A percentile compares a stretch with the other conserved stretches of the same genome.
Conservation (phyloP, 2,797 vertebrate genomes). For the Molossus molossus region DNA sequence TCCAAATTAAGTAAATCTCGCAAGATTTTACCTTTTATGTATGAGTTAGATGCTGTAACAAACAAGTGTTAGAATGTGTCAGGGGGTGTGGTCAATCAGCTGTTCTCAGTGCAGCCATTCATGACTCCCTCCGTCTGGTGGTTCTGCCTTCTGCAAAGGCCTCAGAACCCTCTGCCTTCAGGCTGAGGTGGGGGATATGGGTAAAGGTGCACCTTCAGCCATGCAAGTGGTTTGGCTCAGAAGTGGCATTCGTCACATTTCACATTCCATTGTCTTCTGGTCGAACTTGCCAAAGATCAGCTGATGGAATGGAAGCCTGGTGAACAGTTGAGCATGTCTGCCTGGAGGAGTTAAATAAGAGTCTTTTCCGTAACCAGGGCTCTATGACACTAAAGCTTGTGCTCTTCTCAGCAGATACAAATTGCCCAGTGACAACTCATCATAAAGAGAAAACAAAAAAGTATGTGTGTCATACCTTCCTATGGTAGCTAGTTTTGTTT, state of each 20-base stretch:
- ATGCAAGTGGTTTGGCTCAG: background rate
- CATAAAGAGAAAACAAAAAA: slow-evolving; percentile 4
- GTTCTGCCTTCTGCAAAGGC: background rate
- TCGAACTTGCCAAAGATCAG: background rate
- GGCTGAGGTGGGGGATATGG: background rate
- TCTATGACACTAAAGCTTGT: background rate
- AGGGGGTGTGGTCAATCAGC: background rate
- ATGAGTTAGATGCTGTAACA: background rate
- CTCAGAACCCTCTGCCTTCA: background rate
- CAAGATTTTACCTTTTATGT: background rate
- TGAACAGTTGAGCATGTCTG: background rate
- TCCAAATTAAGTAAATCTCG: background rate
- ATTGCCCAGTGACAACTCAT: background rate
- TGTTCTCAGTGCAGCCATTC: background rate
- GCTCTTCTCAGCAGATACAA: background rate
- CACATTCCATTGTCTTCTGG: background rate
- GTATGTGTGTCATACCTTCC: background rate
- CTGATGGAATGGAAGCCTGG: background rate
- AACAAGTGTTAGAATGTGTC: background rate
- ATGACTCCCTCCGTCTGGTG: background rate
- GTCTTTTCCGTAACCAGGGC: background rate
- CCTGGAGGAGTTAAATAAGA: background rate
- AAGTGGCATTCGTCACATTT: background rate
- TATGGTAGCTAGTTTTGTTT: background rate
- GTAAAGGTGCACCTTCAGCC: background rate